Conservation (phyloP, 1,140 invertebrate genomes). For the Drosophila sp. region DNA sequence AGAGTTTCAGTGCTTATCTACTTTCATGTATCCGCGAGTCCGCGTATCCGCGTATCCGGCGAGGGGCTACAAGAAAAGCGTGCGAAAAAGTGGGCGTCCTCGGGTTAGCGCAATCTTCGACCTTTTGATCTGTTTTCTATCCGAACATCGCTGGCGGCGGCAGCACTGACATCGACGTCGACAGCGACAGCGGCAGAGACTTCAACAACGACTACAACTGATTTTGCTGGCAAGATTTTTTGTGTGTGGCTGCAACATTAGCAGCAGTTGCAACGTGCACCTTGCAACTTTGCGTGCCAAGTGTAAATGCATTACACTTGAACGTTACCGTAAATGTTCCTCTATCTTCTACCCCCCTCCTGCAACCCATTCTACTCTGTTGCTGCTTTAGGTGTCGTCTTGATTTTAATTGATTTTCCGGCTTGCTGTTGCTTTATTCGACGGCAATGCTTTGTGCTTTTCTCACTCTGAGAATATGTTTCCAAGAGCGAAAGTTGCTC, state of each 20-base stretch:
- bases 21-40: conserved; percentile 42
- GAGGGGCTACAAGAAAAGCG: conserved; percentile 50
- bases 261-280: conserved; percentile 56
- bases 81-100: conserved; percentile 80
- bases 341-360: conserved; percentile 16
- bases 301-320: conserved; percentile 80
- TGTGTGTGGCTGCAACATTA: conserved; percentile 35
- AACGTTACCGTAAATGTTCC: conserved; percentile 72
- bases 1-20: conserved; percentile 57
- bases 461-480: conserved; percentile 44
- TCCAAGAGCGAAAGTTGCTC: conserved; percentile 59
- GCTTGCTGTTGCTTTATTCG: conserved; percentile 46
- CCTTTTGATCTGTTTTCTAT: conserved; percentile 80
- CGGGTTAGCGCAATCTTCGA: conserved; percentile 78
- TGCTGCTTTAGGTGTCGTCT: conserved; percentile 65
- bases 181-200: no score
- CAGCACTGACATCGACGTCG: conserved; percentile 5
- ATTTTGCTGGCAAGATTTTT: conserved; percentile 50
- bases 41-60: conserved; percentile 58
- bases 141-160: conserved; percentile 46
- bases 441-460: conserved; percentile 56
- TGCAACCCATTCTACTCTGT: conserved; percentile 22
- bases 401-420: conserved; percentile 79
- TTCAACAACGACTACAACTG: conserved; percentile 35
- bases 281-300: conserved; percentile 83